Evolutionary conservation across 2,888 invertebrate species (phyloP).

Genomic region (Cryptocephalus moraei): DNA sequence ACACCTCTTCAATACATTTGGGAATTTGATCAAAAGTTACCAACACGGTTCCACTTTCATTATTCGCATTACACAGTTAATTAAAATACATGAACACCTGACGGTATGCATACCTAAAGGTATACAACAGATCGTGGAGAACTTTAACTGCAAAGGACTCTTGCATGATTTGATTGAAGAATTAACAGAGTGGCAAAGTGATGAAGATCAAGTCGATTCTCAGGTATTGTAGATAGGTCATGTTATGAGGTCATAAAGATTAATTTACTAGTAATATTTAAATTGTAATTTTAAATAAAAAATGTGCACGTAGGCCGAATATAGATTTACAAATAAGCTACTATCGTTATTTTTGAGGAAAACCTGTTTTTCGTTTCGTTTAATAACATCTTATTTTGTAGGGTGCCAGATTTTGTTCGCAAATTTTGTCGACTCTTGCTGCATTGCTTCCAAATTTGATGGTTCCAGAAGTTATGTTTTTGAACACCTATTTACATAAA

Average conservation of each 20-base stretch:
- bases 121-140: slow-evolving; percentile 56
- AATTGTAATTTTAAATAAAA: too few species aligned
- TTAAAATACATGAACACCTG: slow-evolving; percentile 67
- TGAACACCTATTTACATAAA: slow-evolving; percentile 28
- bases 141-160: slow-evolving; percentile 57
- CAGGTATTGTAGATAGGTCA: slow-evolving; percentile 25
- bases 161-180: slow-evolving; percentile 64
- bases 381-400: slow-evolving; percentile 11
- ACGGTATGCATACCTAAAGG: slow-evolving; percentile 58
- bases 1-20: slow-evolving; percentile 69
- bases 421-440: slow-evolving; percentile 30
- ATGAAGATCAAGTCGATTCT: slow-evolving; percentile 39
- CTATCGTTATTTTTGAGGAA: neutral
- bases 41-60: slow-evolving; percentile 73
- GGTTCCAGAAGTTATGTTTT: slow-evolving; percentile 32
- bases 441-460: slow-evolving; percentile 31
- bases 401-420: slow-evolving; percentile 28
- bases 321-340: neutral
- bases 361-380: neutral
- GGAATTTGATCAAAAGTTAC: slow-evolving; percentile 67
- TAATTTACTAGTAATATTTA: too few species aligned
- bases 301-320: too few species aligned
- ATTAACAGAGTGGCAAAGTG: slow-evolving; percentile 58
- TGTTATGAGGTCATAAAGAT: too few species aligned
- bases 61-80: slow-evolving; percentile 59